Evolutionary conservation across 2,888 invertebrate species (phyloP), one percentile per base, ranked within the genome.

Genomic region (Drosophila differens): DNA sequence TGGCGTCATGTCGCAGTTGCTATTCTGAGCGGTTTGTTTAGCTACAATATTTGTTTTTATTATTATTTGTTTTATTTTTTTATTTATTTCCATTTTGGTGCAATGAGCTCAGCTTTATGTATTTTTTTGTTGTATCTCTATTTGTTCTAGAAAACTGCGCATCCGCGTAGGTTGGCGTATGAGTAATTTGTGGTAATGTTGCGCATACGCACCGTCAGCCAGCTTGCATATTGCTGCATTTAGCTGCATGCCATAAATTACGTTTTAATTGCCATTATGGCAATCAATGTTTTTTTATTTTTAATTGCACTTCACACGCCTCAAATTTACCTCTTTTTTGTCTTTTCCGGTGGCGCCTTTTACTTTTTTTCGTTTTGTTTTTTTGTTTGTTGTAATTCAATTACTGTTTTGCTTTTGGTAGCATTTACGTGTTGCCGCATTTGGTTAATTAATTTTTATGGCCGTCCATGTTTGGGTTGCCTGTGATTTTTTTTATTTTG

Each of bases 271-370:
- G 81, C 72, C 41, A 63, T 66, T 70, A 67, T 62, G 63, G 57
- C 66, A 55, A 78, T 73, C 66, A 69, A 67, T 66, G 33, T 64
- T 39, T 60, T 51, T 16, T 14, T 22, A 3, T 25, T 47, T 61
- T 76, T 84, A 84, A 84, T 87, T 85, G 74, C 73, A 62, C 60
- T 81, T 79, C 41, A 82, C 74, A 87, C 82, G 78, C 81, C 78
- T 70, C 37, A 55, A 75, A 72, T 49, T 53, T 32, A 52, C 4
- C 35, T 2, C 7, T 47, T 49, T 62, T 55, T 47, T 49, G 52
- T 41, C 37, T 68, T 65, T 83, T 78, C 78, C 75, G 82, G 75
- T 67, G 83, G 75, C 74, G 54, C 65, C 83, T 83, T 85, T 82
- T 81, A 76, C 76, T 76, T 76, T 72, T 49, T 10, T 63, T 49